A percentile compares a stretch with the other conserved stretches of the same genome.
phyloP scores from a whole-genome alignment of 1,140 invertebrate species.

The Formica exsecta region DNA sequence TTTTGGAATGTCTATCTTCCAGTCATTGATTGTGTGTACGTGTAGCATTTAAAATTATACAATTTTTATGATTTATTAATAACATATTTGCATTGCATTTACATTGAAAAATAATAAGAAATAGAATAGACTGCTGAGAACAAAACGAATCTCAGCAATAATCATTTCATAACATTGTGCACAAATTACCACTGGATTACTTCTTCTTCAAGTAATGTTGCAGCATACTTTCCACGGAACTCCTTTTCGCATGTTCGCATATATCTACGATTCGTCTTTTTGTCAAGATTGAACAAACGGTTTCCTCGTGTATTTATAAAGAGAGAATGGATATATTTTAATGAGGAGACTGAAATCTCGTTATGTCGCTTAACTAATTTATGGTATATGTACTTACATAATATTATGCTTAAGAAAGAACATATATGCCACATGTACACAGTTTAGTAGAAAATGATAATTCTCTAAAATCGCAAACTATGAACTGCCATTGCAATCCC shows the following conservation, averaged over 20 bases:
- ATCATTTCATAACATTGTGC: constrained; percentile 28
- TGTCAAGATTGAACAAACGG: constrained; percentile 15
- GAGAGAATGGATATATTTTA: constrained; percentile 59
- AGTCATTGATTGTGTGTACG: constrained; percentile 27
- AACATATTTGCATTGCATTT: constrained; percentile 45
- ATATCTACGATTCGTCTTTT: constrained; percentile 41
- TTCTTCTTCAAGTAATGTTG: constrained; percentile 37
- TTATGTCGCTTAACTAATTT: constrained; percentile 66
- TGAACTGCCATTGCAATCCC: constrained; percentile 31
- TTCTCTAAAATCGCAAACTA: constrained; percentile 12
- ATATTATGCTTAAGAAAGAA: constrained; percentile 43
- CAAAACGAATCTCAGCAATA: constrained; percentile 45
- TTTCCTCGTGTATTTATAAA: constrained; percentile 46
- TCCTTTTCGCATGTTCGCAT: constrained; percentile 62
- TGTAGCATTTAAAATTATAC: constrained; percentile 34
- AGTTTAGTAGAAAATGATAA: constrained; percentile 37
- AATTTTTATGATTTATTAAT: constrained; percentile 32
- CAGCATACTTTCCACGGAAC: constrained; percentile 13
- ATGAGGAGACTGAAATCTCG: constrained; percentile 24
- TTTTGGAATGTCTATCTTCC: constrained; percentile 39
- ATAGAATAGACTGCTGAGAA: constrained; percentile 50
- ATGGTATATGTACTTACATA: constrained; percentile 68
- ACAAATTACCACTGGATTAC: constrained; percentile 52
- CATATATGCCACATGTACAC: constrained; percentile 42
- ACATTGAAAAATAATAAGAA: constrained; percentile 48